These are phyloP conservation scores for Drepana falcataria DNA, from an alignment of 2,888 invertebrate genomes.

Conservation along the genomic window DNA sequence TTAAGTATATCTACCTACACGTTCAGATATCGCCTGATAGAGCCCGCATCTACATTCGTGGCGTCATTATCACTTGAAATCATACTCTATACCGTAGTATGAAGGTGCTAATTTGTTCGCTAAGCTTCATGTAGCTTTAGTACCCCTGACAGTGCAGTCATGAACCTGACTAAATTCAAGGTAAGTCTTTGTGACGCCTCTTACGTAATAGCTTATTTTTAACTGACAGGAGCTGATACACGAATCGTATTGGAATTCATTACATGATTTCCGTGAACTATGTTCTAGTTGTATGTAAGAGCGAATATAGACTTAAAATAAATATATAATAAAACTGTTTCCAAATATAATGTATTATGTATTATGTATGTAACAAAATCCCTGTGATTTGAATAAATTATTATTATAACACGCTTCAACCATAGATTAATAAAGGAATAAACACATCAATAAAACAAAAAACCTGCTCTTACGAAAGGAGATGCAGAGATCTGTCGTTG, in stretches of 20 bases:
- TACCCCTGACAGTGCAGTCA: slow-evolving; percentile 13
- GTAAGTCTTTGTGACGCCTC: slow-evolving; percentile 24
- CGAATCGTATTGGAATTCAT: background rate
- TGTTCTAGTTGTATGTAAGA: too few relatives aligned
- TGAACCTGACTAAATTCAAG: slow-evolving; percentile 57
- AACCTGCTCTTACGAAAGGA: slow-evolving; percentile 16
- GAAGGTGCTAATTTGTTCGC: background rate
- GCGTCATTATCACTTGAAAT: slow-evolving; percentile 14
- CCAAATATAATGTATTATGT: too few relatives aligned
- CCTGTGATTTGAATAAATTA: too few relatives aligned
- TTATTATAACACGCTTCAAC: too few relatives aligned
- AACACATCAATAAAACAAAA: too few relatives aligned
- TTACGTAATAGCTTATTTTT: slow-evolving; percentile 1
- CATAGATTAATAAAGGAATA: too few relatives aligned
- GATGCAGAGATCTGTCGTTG: slow-evolving; percentile 37
- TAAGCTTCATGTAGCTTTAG: background rate
- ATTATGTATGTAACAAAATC: too few relatives aligned
- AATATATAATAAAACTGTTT: too few relatives aligned
- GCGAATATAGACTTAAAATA: too few relatives aligned
- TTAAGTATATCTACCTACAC: slow-evolving; percentile 22
- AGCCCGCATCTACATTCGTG: slow-evolving; percentile 53
- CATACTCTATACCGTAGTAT: background rate
- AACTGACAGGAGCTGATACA: background rate
- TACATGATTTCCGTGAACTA: too few relatives aligned
- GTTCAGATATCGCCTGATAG: slow-evolving; percentile 48